Evolutionary conservation across 2,797 vertebrate species (phyloP).

Genomic region (Enteromius treurensis): DNA sequence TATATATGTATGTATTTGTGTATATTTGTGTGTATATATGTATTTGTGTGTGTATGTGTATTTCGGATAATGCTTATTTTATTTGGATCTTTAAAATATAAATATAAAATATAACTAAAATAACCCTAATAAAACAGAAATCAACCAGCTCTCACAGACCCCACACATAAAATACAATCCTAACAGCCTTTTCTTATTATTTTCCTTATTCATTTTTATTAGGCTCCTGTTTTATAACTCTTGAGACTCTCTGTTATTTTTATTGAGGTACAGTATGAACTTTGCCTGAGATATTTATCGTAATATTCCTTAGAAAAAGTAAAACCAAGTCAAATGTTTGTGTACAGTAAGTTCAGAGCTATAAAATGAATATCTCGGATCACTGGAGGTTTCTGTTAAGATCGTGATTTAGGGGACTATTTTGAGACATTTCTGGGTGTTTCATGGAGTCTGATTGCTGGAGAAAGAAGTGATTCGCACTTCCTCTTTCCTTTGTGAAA

Average conservation of each 20-base stretch:
- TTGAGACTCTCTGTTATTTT: background rate
- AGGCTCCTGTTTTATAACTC: background rate
- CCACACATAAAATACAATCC: background rate
- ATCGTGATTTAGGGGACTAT: background rate
- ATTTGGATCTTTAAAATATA: too few relatives aligned
- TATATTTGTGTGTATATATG: too few relatives aligned
- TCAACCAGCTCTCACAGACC: background rate
- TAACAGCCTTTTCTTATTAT: background rate
- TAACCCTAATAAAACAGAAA: background rate
- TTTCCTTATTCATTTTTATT: background rate
- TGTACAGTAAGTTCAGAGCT: background rate
- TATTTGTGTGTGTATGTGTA: background rate
- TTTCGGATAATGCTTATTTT: background rate
- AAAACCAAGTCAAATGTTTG: background rate
- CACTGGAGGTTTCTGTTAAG: background rate
- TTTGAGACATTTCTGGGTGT: background rate
- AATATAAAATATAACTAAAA: background rate
- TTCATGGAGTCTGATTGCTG: background rate
- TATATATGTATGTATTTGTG: too few relatives aligned
- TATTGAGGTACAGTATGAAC: background rate
- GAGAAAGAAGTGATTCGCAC: background rate
- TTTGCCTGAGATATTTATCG: background rate
- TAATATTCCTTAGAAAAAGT: background rate
- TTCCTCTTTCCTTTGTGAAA: background rate
- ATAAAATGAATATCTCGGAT: background rate